Percentiles rank a stretch among this genome's conserved stretches.
Evolutionary conservation across 1,140 invertebrate genomes (phyloP).

Genomic region (Pachypsylla venusta): DNA sequence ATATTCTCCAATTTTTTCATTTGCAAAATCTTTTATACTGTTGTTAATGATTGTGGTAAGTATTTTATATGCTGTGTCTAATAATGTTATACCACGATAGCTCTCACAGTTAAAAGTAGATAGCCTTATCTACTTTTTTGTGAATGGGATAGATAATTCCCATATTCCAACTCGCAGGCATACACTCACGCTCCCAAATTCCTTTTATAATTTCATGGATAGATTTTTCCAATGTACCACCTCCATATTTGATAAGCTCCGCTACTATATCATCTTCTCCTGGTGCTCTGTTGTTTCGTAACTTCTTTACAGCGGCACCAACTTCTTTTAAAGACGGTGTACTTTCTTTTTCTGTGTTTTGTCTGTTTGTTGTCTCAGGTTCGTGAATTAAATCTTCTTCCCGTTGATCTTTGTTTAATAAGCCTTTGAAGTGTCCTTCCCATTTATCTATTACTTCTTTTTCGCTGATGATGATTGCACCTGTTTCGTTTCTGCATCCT

Average conservation of each 20-base stretch:
- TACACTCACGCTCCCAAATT: slow-evolving; percentile 18
- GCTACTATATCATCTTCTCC: slow-evolving; percentile 22
- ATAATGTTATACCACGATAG: slow-evolving; percentile 15
- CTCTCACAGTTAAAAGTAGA: slow-evolving; percentile 11
- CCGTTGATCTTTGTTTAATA: slow-evolving; percentile 11
- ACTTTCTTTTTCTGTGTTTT: not conserved
- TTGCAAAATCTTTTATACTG: slow-evolving; percentile 6
- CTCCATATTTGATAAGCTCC: slow-evolving; percentile 22
- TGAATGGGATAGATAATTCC: slow-evolving; percentile 21
- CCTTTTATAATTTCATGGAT: slow-evolving; percentile 5
- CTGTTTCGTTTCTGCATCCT: not conserved
- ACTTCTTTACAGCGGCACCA: slow-evolving; percentile 13
- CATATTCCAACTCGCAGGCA: slow-evolving; percentile 22
- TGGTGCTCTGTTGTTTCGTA: slow-evolving; percentile 20
- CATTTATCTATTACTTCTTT: slow-evolving; percentile 5
- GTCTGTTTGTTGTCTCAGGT: not conserved
- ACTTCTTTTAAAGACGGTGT: slow-evolving; percentile 12
- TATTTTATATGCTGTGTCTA: slow-evolving; percentile 13
- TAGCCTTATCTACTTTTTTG: slow-evolving; percentile 23
- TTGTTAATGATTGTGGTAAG: slow-evolving; percentile 9
- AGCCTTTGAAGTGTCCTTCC: slow-evolving; percentile 14
- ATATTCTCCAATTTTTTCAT: slow-evolving; percentile 13
- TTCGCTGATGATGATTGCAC: not conserved
- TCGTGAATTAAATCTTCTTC: not conserved
- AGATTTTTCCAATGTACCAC: slow-evolving; percentile 16